Conservation (phyloP, 1,140 invertebrate species). For the Drosophila arizonae region DNA sequence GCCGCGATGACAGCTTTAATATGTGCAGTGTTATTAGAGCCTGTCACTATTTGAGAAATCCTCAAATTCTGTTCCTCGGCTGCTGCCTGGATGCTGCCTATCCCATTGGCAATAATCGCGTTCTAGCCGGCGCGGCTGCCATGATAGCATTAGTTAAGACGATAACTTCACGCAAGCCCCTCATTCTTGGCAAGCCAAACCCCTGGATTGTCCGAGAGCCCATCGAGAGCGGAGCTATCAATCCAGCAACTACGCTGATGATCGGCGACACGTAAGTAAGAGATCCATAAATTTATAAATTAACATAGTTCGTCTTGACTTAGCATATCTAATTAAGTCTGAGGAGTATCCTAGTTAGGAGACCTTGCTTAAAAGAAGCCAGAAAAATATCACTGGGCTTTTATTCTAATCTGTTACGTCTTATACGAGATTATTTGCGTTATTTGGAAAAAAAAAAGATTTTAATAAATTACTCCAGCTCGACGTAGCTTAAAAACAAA, state of each 20-base stretch:
- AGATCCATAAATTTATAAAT: no score
- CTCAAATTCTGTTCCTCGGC: constrained; percentile 46
- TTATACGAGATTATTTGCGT: no score
- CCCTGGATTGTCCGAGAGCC: constrained; percentile 43
- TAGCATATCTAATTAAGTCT: no score
- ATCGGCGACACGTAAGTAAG: constrained; percentile 64
- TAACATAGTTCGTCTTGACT: neutral
- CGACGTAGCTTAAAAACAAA: no score
- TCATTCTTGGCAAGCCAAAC: constrained; percentile 68
- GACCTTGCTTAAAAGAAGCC: no score
- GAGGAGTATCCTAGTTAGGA: no score
- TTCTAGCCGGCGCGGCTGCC: constrained; percentile 52
- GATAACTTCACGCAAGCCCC: constrained; percentile 32
- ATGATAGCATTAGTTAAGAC: constrained; percentile 50
- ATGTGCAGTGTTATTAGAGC: constrained; percentile 40
- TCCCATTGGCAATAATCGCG: constrained; percentile 38
- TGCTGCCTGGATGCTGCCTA: constrained; percentile 48
- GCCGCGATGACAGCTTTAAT: constrained; percentile 51
- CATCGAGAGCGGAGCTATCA: constrained; percentile 4
- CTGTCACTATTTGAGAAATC: constrained; percentile 41
- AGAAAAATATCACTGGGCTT: no score
- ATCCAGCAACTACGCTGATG: constrained; percentile 63
- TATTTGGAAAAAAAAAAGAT: no score
- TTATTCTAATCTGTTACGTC: no score
- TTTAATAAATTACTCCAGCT: no score